These are phyloP conservation scores for Macrotus californicus DNA, from an alignment of 2,113 vertebrate genomes.

Conservation along the genomic window DNA sequence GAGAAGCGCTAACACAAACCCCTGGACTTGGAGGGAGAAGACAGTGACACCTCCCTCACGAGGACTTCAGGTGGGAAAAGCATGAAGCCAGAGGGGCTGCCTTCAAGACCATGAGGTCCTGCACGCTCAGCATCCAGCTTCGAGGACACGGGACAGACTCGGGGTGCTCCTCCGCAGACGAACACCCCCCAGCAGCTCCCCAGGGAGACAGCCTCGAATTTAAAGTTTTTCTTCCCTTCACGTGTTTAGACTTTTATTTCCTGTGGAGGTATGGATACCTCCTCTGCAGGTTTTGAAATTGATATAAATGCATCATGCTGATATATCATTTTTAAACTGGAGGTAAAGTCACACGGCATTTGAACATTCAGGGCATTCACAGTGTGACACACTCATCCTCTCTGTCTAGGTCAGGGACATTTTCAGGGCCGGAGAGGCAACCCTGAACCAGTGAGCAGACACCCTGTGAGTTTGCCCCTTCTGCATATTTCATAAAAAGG, in stretches of 20 bases:
- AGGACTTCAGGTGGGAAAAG: too few relatives aligned
- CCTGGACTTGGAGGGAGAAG: too few relatives aligned
- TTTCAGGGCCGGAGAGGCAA: background rate
- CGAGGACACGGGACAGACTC: background rate
- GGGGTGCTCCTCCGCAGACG: rapidly evolving
- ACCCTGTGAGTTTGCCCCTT: background rate
- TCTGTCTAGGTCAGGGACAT: background rate
- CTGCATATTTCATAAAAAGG: background rate
- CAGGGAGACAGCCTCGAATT: too few relatives aligned
- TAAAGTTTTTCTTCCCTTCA: background rate
- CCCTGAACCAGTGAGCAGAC: rapidly evolving
- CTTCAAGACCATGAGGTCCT: rapidly evolving
- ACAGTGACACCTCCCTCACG: too few relatives aligned
- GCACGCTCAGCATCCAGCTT: background rate
- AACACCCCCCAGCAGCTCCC: too few relatives aligned
- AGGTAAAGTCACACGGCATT: background rate
- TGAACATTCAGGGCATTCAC: background rate
- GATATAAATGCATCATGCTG: background rate
- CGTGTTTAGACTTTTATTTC: background rate
- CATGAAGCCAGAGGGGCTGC: background rate
- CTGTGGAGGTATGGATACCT: background rate
- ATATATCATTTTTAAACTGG: background rate
- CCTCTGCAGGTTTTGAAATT: background rate
- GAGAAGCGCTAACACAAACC: too few relatives aligned
- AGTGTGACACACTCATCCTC: rapidly evolving